Conservation (phyloP, 2,113 vertebrate species). For the Amphilophus citrinellus region DNA sequence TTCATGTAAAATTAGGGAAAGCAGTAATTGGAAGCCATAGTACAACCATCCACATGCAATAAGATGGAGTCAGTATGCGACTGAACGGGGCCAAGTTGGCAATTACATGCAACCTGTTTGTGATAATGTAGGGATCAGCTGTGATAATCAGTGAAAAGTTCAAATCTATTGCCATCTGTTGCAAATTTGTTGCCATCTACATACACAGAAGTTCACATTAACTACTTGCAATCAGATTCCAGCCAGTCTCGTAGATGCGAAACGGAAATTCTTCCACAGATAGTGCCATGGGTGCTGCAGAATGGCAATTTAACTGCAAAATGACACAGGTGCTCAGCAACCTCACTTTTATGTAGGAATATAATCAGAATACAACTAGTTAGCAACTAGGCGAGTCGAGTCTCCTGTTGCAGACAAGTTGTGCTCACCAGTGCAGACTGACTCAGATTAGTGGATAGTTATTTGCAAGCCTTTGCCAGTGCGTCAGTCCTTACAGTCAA, state of each 20-base stretch:
- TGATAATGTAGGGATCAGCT: not conserved
- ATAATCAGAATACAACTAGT: not conserved
- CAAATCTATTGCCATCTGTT: not conserved
- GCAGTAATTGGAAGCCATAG: not conserved
- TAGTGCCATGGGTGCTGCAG: not conserved
- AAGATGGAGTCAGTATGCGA: not conserved
- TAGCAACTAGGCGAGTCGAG: not conserved
- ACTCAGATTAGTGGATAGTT: not conserved
- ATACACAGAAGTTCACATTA: conserved; percentile 1
- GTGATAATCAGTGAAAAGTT: not conserved
- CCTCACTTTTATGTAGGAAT: not conserved
- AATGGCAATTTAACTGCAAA: not conserved
- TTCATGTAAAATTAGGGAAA: not conserved
- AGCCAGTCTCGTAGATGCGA: no score
- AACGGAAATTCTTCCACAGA: not conserved
- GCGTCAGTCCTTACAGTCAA: not conserved
- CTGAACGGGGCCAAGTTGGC: not conserved
- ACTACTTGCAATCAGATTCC: not conserved
- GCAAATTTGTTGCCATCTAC: not conserved
- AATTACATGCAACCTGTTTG: not conserved
- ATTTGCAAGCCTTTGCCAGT: not conserved
- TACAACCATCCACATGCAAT: not conserved
- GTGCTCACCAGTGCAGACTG: not conserved
- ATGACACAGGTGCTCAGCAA: not conserved
- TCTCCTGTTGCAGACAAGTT: conserved; percentile 7